Evolutionary conservation across 2,113 vertebrate species (phyloP).

Genomic region (Pagrus major): DNA sequence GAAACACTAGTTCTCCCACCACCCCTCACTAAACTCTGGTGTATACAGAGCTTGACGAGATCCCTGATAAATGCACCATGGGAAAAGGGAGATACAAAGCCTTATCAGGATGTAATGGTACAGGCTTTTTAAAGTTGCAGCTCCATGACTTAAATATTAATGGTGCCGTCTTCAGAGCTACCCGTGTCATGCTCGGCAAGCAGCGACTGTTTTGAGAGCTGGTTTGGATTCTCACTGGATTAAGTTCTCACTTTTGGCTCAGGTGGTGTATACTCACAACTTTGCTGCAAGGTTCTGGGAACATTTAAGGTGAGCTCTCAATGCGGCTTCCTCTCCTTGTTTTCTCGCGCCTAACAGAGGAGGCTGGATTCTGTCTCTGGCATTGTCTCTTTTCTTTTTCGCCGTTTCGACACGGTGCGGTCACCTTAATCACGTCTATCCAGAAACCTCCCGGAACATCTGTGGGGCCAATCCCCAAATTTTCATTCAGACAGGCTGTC

Average conservation of each 20-base stretch:
- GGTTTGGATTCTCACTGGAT: slow-evolving; percentile 61
- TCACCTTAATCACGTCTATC: slow-evolving; percentile 66
- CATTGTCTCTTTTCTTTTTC: slow-evolving; percentile 11
- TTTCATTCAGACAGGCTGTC: slow-evolving; percentile 53
- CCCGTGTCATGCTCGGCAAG: slow-evolving; percentile 56
- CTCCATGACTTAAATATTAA: slow-evolving; percentile 77
- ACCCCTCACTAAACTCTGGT: slow-evolving; percentile 65
- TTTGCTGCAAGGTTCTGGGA: slow-evolving; percentile 53
- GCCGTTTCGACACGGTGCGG: slow-evolving; percentile 18
- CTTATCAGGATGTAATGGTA: slow-evolving; percentile 79
- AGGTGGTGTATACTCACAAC: slow-evolving; percentile 35
- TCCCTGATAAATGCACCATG: slow-evolving; percentile 77
- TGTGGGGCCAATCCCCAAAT: slow-evolving; percentile 37
- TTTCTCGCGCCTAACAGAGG: slow-evolving; percentile 18
- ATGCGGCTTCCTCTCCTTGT: slow-evolving; percentile 16
- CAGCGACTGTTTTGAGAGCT: slow-evolving; percentile 55
- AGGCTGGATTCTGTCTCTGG: slow-evolving; percentile 39
- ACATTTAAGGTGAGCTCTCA: slow-evolving; percentile 53
- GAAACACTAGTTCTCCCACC: slow-evolving; percentile 66
- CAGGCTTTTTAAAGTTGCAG: slow-evolving; percentile 70
- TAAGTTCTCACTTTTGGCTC: slow-evolving; percentile 43
- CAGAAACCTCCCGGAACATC: slow-evolving; percentile 54
- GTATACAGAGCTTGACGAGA: slow-evolving; percentile 69
- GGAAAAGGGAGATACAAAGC: slow-evolving; percentile 69
- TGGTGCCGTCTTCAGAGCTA: slow-evolving; percentile 61